Conservation (phyloP, 2,888 invertebrate genomes). For the Drosophila phalerata region DNA sequence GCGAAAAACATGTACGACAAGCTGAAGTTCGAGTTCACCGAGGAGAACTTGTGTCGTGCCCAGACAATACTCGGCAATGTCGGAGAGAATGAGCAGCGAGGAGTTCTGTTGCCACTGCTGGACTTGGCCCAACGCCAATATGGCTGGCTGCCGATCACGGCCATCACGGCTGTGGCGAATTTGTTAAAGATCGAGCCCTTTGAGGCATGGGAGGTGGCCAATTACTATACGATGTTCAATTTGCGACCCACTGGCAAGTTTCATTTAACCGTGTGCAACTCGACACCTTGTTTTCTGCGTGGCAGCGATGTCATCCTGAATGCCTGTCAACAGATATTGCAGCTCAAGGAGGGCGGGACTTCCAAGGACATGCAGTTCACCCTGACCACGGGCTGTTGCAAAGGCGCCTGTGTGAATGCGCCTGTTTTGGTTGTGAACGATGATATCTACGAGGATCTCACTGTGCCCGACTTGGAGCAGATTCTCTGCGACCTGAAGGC, state of each 20-base stretch:
- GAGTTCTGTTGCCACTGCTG: constrained; percentile 55
- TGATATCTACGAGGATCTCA: constrained; percentile 57
- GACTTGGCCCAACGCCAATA: constrained; percentile 69
- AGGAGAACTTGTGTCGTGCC: constrained; percentile 41
- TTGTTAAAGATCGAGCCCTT: constrained; percentile 47
- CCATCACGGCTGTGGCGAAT: constrained; percentile 52
- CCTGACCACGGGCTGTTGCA: constrained; percentile 36
- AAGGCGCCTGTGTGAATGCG: constrained; percentile 63
- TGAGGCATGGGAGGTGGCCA: constrained; percentile 54
- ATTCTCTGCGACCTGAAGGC: constrained; percentile 33
- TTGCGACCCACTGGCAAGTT: constrained; percentile 57
- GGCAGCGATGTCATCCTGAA: constrained; percentile 40
- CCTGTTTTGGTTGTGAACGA: constrained; percentile 63
- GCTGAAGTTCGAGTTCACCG: constrained; percentile 54
- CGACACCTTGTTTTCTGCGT: constrained; percentile 54
- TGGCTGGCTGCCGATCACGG: constrained; percentile 68
- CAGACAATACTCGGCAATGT: constrained; percentile 36
- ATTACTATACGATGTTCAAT: constrained; percentile 60
- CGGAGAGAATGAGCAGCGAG: constrained; percentile 48
- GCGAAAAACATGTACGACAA: constrained; percentile 26
- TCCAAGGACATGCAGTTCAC: constrained; percentile 65
- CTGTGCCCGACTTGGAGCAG: constrained; percentile 10
- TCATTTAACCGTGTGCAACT: constrained; percentile 51
- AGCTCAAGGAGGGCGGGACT: constrained; percentile 42
- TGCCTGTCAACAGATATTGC: constrained; percentile 33